Evolutionary conservation across 2,888 invertebrate species (phyloP).

Genomic region (Drosophila helvetica): DNA sequence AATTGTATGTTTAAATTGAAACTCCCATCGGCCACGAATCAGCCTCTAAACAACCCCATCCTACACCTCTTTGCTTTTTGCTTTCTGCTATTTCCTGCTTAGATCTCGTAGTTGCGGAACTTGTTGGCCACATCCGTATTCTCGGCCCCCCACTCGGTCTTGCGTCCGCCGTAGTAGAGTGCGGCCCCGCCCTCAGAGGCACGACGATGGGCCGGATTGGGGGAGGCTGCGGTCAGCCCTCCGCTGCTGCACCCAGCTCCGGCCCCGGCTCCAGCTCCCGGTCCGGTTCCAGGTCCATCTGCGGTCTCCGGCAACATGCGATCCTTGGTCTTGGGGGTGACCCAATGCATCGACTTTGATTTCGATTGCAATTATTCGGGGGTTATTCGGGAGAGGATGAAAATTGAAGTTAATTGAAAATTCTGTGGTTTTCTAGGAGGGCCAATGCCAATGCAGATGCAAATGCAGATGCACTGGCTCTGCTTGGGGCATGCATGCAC

Average conservation of each 20-base stretch:
- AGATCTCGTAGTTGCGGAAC: constrained; percentile 96
- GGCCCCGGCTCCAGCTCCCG: constrained; percentile 50
- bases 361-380: constrained; percentile 56
- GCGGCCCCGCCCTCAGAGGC: constrained; percentile 95
- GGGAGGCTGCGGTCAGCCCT: constrained; percentile 86
- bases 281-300: constrained; percentile 64
- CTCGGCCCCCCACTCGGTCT: constrained; percentile 88
- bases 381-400: constrained; percentile 15
- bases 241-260: constrained; percentile 81
- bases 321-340: constrained; percentile 94
- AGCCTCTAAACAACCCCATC: background rate
- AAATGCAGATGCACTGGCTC: constrained; percentile 47
- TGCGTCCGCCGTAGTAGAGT: constrained; percentile 86
- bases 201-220: constrained; percentile 87
- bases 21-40: constrained; percentile 44
- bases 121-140: constrained; percentile 93
- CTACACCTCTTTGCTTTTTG: background rate
- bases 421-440: constrained; percentile 8
- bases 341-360: constrained; percentile 95
- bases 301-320: constrained; percentile 89
- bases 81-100: constrained; percentile 72
- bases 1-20: constrained; percentile 49
- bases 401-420: constrained; percentile 29
- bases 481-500: constrained; percentile 44
- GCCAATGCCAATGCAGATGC: constrained; percentile 46